Conservation (phyloP, 2,888 invertebrate genomes). For the Tachina lurida region DNA sequence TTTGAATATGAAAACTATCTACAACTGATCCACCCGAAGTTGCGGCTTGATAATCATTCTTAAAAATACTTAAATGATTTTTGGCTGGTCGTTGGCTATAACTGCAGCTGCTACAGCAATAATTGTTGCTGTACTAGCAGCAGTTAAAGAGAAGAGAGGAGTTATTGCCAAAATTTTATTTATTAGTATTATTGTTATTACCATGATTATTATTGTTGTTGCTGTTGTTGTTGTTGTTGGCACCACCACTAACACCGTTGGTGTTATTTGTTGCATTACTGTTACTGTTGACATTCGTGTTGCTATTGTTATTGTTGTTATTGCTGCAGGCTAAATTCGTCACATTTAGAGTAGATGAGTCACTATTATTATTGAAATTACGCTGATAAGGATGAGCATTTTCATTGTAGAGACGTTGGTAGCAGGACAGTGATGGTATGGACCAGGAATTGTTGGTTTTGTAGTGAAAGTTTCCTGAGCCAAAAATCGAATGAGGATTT, state of each 20-base stretch:
- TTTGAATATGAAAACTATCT: neutral
- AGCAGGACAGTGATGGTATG: conserved; percentile 80
- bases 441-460: conserved; percentile 82
- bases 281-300: conserved; percentile 65
- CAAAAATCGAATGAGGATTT: conserved; percentile 82
- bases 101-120: conserved; percentile 79
- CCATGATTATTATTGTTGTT: conserved; percentile 49
- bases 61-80: conserved; percentile 77
- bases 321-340: conserved; percentile 49
- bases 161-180: conserved; percentile 44
- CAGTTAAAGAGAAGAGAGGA: conserved; percentile 9
- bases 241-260: neutral
- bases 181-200: conserved; percentile 45
- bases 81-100: conserved; percentile 79
- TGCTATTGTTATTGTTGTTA: conserved; percentile 55
- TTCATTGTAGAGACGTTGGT: conserved; percentile 81
- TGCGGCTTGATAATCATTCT: conserved; percentile 77
- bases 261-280: conserved; percentile 34
- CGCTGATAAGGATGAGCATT: conserved; percentile 80
- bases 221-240: conserved; percentile 9
- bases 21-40: conserved; percentile 77
- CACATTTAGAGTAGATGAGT: conserved; percentile 55
- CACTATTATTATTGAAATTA: conserved; percentile 75
- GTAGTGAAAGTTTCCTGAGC: conserved; percentile 82
- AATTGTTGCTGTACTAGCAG: conserved; percentile 57